Conservation (phyloP, 2,888 invertebrate genomes). For the Pyrrhosoma nymphula region DNA sequence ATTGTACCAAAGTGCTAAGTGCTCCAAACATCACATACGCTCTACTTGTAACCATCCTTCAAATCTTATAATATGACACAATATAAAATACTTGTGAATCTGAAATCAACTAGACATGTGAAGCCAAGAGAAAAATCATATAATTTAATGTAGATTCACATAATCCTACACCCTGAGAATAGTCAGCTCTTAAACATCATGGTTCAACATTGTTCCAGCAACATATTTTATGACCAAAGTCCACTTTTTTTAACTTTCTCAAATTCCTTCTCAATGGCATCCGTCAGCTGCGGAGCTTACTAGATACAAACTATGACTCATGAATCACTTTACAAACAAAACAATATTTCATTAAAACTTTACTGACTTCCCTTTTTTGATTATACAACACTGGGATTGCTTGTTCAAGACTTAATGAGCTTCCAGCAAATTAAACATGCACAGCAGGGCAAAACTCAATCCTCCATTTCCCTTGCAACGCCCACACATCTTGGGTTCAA, state of each 20-base stretch:
- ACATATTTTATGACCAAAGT: conserved; percentile 47
- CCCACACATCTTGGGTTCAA: conserved; percentile 60
- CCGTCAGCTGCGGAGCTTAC: conserved; percentile 46
- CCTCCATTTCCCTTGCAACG: conserved; percentile 63
- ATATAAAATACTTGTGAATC: conserved; percentile 61
- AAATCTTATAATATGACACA: conserved; percentile 57
- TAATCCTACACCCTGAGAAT: conserved; percentile 67
- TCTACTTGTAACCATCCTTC: conserved; percentile 63
- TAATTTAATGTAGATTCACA: conserved; percentile 66
- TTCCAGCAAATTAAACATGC: conserved; percentile 67
- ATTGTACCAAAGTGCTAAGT: conserved; percentile 67
- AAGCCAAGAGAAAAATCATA: conserved; percentile 62
- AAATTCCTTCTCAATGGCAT: conserved; percentile 53
- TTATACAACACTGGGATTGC: conserved; percentile 67
- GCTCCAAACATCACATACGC: conserved; percentile 61
- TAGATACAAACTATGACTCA: conserved; percentile 53
- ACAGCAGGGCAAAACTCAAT: conserved; percentile 66
- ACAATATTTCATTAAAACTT: conserved; percentile 66
- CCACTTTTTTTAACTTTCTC: conserved; percentile 38
- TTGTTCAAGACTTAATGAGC: conserved; percentile 66
- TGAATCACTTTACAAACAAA: conserved; percentile 66
- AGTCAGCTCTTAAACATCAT: conserved; percentile 63
- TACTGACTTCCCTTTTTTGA: conserved; percentile 67
- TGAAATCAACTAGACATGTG: conserved; percentile 65
- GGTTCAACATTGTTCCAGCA: conserved; percentile 56